Conservation (phyloP, 2,888 invertebrate genomes). For the Leptura quadrifasciata region DNA sequence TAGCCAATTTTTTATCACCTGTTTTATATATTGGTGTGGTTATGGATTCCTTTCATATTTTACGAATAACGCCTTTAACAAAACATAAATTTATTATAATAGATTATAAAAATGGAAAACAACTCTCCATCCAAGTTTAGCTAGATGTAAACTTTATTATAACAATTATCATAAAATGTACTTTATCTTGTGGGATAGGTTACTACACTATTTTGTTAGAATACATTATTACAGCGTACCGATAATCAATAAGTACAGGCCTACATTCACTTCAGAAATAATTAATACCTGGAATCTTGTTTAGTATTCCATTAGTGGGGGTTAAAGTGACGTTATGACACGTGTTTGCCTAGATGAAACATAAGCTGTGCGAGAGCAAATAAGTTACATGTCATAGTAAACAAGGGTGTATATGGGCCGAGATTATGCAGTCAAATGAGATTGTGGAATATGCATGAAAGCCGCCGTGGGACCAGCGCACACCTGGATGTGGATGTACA, state of each 20-base stretch:
- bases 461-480: slow-evolving; percentile 64
- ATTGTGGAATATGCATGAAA: slow-evolving; percentile 73
- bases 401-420: slow-evolving; percentile 68
- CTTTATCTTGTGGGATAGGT: not conserved
- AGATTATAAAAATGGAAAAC: no score
- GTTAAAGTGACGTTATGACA: slow-evolving; percentile 57
- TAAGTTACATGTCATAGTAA: slow-evolving; percentile 69
- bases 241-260: slow-evolving; percentile 33
- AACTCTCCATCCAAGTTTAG: no score
- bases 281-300: slow-evolving; percentile 45
- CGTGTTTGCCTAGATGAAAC: slow-evolving; percentile 58
- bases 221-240: not conserved
- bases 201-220: not conserved
- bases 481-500: slow-evolving; percentile 49
- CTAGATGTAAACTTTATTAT: no score
- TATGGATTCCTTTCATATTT: no score
- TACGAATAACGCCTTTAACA: no score
- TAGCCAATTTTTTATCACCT: no score
- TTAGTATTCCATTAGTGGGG: slow-evolving; percentile 57
- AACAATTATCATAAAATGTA: no score
- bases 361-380: slow-evolving; percentile 61
- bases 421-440: slow-evolving; percentile 73
- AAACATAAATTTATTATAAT: no score
- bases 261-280: slow-evolving; percentile 22
- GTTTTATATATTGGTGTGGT: no score